Percentiles rank a stretch among this genome's conserved stretches.
Evolutionary conservation across 2,113 vertebrate species (phyloP).

Genomic region (Malurus alboscapulatus): DNA sequence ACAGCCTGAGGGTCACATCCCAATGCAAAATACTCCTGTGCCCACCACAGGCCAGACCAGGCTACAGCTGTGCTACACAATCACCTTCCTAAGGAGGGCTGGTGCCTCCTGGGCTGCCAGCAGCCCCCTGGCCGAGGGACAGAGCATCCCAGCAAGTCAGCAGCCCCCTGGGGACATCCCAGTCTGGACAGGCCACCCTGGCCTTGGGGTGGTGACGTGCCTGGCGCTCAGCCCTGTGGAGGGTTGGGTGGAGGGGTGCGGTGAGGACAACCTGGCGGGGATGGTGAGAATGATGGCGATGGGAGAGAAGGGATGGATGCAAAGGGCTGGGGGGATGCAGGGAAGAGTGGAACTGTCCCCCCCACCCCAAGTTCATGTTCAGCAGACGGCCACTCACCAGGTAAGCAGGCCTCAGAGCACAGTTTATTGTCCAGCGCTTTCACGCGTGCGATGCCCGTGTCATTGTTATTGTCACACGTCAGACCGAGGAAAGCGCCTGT

Average conservation of each 20-base stretch:
- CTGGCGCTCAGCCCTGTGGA: not conserved
- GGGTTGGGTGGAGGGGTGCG: not conserved
- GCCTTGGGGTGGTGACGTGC: fast-evolving
- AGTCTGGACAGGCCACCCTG: not conserved
- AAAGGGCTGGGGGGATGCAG: conserved; percentile 6
- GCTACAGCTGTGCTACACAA: not conserved
- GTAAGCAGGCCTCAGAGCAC: conserved; percentile 94
- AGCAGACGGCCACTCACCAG: conserved; percentile 96
- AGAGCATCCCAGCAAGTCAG: not conserved
- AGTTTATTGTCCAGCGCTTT: conserved; percentile 98
- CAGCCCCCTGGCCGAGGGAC: not conserved
- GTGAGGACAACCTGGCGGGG: not conserved
- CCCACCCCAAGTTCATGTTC: conserved; percentile 82
- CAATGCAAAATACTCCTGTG: not conserved
- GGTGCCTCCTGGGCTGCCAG: not conserved
- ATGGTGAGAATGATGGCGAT: not conserved
- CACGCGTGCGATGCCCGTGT: conserved; percentile 91
- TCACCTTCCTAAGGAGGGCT: not conserved
- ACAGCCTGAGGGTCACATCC: not conserved
- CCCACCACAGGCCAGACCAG: not conserved
- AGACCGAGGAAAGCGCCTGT: conserved; percentile 82
- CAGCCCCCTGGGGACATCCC: not conserved
- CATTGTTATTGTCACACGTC: conserved; percentile 99
- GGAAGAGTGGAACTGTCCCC: conserved; percentile 22
- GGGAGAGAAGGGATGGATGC: not conserved